These are phyloP conservation scores for Drosophila ficusphila DNA, from an alignment of 1,140 invertebrate genomes.

Conservation along the genomic window DNA sequence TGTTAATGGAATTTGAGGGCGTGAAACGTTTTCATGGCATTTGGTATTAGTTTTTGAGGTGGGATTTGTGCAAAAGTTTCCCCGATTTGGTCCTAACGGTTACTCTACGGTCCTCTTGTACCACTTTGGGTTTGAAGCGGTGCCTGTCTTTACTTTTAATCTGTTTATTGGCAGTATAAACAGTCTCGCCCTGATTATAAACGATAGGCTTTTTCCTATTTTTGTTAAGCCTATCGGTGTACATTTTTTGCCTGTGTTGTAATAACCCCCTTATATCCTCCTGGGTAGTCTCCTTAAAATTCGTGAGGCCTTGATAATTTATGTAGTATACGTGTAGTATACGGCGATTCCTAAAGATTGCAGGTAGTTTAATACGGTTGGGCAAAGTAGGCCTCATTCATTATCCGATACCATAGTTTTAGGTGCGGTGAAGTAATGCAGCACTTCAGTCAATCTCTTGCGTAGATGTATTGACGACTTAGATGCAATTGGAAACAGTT, in stretches of 20 bases:
- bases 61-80: not conserved
- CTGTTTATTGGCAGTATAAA: not conserved
- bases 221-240: not conserved
- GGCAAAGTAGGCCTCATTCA: not conserved
- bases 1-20: not conserved
- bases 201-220: not conserved
- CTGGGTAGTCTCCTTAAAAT: not conserved
- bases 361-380: conserved; percentile 3
- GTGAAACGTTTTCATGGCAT: not conserved
- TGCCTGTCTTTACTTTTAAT: not conserved
- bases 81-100: not conserved
- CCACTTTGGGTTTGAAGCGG: not conserved
- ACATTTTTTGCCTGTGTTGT: not conserved
- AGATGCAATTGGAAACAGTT: not conserved
- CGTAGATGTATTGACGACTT: conserved; percentile 2
- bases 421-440: conserved; percentile 2
- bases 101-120: not conserved
- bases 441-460: not conserved
- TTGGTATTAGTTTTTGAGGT: not conserved
- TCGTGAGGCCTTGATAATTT: not conserved
- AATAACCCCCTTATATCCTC: not conserved
- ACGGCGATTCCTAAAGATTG: not conserved
- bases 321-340: not conserved
- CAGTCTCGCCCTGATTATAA: not conserved
- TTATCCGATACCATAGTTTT: conserved; percentile 10